These are phyloP conservation scores for Microtus ochrogaster DNA, from an alignment of 2,113 vertebrate species.

Conservation along the genomic window DNA sequence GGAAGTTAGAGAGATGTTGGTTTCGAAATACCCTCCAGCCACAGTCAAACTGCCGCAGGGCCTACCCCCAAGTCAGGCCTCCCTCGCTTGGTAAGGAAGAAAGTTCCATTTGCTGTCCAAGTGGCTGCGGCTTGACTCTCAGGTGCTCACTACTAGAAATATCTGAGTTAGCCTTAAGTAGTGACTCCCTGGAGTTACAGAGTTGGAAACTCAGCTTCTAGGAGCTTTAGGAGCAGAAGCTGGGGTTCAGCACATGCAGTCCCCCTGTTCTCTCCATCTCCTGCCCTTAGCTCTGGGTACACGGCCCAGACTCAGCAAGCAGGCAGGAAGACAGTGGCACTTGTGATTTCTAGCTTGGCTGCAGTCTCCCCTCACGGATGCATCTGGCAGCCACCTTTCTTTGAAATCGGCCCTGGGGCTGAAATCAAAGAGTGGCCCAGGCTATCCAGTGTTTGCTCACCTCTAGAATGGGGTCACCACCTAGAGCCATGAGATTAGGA, in stretches of 20 bases:
- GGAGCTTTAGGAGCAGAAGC: background rate
- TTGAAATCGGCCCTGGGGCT: background rate
- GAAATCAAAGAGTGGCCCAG: background rate
- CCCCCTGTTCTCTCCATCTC: background rate
- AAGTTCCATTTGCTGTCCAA: background rate
- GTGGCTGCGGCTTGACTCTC: background rate
- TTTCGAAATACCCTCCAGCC: background rate
- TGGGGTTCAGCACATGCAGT: background rate
- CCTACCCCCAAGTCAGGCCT: background rate
- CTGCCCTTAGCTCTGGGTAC: background rate
- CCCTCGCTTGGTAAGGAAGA: background rate
- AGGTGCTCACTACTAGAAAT: background rate
- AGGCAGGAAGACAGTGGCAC: background rate
- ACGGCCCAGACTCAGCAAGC: background rate
- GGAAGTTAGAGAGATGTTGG: background rate
- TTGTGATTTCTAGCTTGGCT: background rate
- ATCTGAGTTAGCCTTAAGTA: background rate
- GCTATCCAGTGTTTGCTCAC: background rate
- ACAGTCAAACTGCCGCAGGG: background rate
- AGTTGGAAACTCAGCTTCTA: background rate
- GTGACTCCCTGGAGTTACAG: background rate
- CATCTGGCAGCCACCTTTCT: background rate
- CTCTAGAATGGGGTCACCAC: background rate
- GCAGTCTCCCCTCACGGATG: background rate
- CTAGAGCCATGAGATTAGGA: background rate